These are phyloP conservation scores for Synergus laeviventris DNA, from an alignment of 2,888 invertebrate species.

Conservation along the genomic window DNA sequence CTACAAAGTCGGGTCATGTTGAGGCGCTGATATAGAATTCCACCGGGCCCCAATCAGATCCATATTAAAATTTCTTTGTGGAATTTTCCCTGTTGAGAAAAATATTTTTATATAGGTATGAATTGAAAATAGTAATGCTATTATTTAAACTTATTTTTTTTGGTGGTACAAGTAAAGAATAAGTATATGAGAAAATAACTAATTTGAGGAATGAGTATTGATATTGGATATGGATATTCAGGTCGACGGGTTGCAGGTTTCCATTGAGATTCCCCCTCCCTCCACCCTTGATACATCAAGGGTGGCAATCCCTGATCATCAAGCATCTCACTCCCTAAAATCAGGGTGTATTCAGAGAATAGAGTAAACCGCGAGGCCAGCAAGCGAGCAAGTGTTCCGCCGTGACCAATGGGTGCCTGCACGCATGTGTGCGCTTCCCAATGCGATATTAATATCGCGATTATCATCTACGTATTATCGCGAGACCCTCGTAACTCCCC, in stretches of 20 bases:
- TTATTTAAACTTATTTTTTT: not conserved
- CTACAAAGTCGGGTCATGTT: no score
- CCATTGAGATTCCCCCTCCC: not conserved
- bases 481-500: slow-evolving; percentile 54
- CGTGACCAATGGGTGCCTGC: slow-evolving; percentile 74
- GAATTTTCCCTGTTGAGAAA: no score
- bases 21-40: no score
- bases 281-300: slow-evolving; percentile 44
- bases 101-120: no score
- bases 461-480: slow-evolving; percentile 76
- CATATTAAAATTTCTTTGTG: no score
- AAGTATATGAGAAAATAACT: no score
- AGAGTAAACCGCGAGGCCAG: slow-evolving; percentile 63
- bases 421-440: slow-evolving; percentile 76
- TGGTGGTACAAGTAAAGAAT: no score
- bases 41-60: no score
- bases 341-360: slow-evolving; percentile 70
- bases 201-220: not conserved
- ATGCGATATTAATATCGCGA: slow-evolving; percentile 76
- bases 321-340: slow-evolving; percentile 61
- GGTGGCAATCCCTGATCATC: slow-evolving; percentile 49
- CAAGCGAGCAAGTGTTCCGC: slow-evolving; percentile 73
- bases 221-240: not conserved
- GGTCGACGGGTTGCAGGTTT: slow-evolving; percentile 9
- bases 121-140: not conserved